Percentiles rank a stretch among this genome's conserved stretches.
These are phyloP conservation scores for Dendroctonus ponderosae DNA, from an alignment of 1,140 invertebrate species.

Conservation along the genomic window DNA sequence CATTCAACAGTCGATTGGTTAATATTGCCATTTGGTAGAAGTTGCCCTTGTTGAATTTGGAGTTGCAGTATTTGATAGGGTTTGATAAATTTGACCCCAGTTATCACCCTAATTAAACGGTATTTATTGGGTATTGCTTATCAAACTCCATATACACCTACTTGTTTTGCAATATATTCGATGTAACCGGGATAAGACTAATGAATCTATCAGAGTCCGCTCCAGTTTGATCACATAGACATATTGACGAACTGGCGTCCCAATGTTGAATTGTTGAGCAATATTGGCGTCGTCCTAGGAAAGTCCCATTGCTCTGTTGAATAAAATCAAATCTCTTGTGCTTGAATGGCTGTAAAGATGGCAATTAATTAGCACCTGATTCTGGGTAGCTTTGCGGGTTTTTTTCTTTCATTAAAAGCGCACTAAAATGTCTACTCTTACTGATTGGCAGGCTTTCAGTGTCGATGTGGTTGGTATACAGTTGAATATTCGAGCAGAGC, in stretches of 20 bases:
- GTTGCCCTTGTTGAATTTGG: constrained; percentile 71
- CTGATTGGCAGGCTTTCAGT: too few relatives aligned
- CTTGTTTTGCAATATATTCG: constrained; percentile 69
- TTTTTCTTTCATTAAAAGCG: too few relatives aligned
- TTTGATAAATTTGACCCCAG: constrained; percentile 71
- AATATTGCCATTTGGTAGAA: constrained; percentile 63
- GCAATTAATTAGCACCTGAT: too few relatives aligned
- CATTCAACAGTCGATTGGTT: constrained; percentile 59
- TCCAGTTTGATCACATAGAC: constrained; percentile 75
- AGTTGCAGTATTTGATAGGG: constrained; percentile 69
- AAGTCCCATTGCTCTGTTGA: too few relatives aligned
- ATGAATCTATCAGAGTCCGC: constrained; percentile 71
- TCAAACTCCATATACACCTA: constrained; percentile 53
- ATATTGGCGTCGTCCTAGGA: too few relatives aligned
- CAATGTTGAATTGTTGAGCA: too few relatives aligned
- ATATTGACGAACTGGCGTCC: constrained; percentile 60
- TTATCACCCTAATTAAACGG: constrained; percentile 62
- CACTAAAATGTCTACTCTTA: too few relatives aligned
- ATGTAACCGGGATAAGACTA: constrained; percentile 63
- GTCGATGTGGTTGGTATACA: too few relatives aligned
- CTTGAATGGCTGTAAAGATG: too few relatives aligned
- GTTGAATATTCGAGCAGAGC: too few relatives aligned
- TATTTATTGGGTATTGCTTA: not conserved
- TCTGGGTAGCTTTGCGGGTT: too few relatives aligned
- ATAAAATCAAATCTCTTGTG: too few relatives aligned